A percentile compares a stretch with the other conserved stretches of the same genome.
These are phyloP conservation scores for Ceratina australensis DNA, from an alignment of 1,140 invertebrate genomes.

Conservation along the genomic window DNA sequence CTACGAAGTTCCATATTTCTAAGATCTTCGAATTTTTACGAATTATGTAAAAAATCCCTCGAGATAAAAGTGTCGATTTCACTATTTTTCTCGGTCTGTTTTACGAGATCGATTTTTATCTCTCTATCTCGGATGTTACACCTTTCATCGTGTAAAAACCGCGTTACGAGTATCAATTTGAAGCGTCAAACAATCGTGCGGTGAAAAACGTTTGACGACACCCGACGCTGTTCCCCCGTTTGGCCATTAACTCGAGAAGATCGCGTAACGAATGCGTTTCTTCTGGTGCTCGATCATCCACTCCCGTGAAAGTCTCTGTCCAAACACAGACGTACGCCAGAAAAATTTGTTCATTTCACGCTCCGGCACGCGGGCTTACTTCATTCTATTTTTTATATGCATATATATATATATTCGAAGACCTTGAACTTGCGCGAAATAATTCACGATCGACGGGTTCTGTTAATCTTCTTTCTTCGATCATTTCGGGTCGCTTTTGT, in stretches of 20 bases:
- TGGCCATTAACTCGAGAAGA: constrained; percentile 17
- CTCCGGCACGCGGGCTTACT: background rate
- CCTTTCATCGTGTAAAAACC: background rate
- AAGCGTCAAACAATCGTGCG: background rate
- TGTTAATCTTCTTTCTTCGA: background rate
- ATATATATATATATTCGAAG: too few relatives aligned
- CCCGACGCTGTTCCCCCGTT: background rate
- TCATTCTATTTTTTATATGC: background rate
- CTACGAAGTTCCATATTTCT: too few relatives aligned
- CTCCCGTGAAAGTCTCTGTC: constrained; percentile 21
- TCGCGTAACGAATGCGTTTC: constrained; percentile 24
- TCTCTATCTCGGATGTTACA: background rate
- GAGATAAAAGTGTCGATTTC: too few relatives aligned
- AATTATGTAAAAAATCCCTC: too few relatives aligned
- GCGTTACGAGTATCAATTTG: background rate
- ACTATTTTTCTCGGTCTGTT: too few relatives aligned
- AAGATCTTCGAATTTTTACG: too few relatives aligned
- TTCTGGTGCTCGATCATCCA: constrained; percentile 1
- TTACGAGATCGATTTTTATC: background rate
- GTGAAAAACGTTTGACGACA: background rate
- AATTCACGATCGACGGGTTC: background rate
- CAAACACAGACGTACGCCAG: background rate
- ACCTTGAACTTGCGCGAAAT: too few relatives aligned
- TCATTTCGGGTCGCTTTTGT: background rate
- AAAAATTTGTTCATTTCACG: constrained; percentile 21